Conservation (phyloP, 2,797 vertebrate genomes). For the Scarus forsteni region DNA sequence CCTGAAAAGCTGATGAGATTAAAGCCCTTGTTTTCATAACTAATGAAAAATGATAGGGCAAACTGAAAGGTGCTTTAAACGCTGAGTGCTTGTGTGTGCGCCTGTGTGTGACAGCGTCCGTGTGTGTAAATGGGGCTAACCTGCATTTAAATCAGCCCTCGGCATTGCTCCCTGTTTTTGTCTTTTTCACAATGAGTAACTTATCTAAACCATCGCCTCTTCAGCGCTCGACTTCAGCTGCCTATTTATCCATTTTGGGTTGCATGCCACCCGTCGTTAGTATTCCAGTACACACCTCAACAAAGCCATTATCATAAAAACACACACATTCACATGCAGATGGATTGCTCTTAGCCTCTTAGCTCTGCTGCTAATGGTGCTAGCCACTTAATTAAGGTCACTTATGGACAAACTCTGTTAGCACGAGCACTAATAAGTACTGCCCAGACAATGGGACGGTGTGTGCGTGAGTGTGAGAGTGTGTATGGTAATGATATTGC, state of each 20-base stretch:
- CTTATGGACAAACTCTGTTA: slow-evolving; percentile 84
- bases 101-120: slow-evolving; percentile 44
- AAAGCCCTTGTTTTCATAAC: slow-evolving; percentile 67
- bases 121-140: slow-evolving; percentile 64
- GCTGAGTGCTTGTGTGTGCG: slow-evolving; percentile 38
- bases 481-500: slow-evolving; percentile 79
- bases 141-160: slow-evolving; percentile 76
- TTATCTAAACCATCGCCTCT: slow-evolving; percentile 82
- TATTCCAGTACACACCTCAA: slow-evolving; percentile 81
- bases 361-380: slow-evolving; percentile 81
- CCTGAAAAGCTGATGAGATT: slow-evolving; percentile 72
- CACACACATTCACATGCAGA: slow-evolving; percentile 85
- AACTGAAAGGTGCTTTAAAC: slow-evolving; percentile 45
- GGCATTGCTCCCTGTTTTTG: slow-evolving; percentile 71
- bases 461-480: slow-evolving; percentile 54
- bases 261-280: slow-evolving; percentile 74
- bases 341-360: slow-evolving; percentile 82
- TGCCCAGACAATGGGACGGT: slow-evolving; percentile 74
- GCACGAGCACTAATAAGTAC: slow-evolving; percentile 79
- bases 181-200: slow-evolving; percentile 82
- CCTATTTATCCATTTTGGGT: slow-evolving; percentile 79
- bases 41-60: slow-evolving; percentile 62
- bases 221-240: slow-evolving; percentile 73
- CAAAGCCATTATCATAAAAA: slow-evolving; percentile 84
- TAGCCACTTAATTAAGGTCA: slow-evolving; percentile 86